Conservation (phyloP, 2,888 invertebrate genomes). For the Rhagonycha fulva region DNA sequence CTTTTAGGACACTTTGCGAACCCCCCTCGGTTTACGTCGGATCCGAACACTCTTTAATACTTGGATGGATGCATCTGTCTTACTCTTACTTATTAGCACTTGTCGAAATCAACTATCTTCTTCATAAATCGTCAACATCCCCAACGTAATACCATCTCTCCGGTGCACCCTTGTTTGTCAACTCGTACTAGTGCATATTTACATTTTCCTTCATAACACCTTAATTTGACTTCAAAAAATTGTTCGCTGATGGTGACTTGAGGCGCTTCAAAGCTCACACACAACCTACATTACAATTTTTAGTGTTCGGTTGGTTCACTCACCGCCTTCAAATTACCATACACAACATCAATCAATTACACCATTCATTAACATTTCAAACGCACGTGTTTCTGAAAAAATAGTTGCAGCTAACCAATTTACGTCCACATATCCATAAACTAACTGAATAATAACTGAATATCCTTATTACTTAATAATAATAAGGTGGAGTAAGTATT, state of each 20-base stretch:
- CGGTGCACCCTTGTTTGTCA: slow-evolving; percentile 30
- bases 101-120: slow-evolving; percentile 38
- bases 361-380: neutral
- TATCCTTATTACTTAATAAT: too few relatives aligned
- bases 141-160: slow-evolving; percentile 36
- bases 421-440: too few relatives aligned
- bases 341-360: neutral
- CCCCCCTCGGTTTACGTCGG: slow-evolving; percentile 45
- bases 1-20: slow-evolving; percentile 67
- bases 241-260: neutral
- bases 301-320: neutral
- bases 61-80: slow-evolving; percentile 47
- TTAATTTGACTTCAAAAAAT: slow-evolving; percentile 1
- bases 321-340: neutral
- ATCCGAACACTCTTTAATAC: slow-evolving; percentile 53
- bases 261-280: neutral
- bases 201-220: slow-evolving; percentile 31
- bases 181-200: slow-evolving; percentile 37
- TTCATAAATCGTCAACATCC: slow-evolving; percentile 53
- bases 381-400: neutral
- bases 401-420: neutral
- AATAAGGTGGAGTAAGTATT: too few relatives aligned
- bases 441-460: too few relatives aligned
- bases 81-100: slow-evolving; percentile 45
- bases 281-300: neutral